These are phyloP conservation scores for Zelleria hepariella DNA, from an alignment of 2,888 invertebrate genomes.

Conservation along the genomic window DNA sequence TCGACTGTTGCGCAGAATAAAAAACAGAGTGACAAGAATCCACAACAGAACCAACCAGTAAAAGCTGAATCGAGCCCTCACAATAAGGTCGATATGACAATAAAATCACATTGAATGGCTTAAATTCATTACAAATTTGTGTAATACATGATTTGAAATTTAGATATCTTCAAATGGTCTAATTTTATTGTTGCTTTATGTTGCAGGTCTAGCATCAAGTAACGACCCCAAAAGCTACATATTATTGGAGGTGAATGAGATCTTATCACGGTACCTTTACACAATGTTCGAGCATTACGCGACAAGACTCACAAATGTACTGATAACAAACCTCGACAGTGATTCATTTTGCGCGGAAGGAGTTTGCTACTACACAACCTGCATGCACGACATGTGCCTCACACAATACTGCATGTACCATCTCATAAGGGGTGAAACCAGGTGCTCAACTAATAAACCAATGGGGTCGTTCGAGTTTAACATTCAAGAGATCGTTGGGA, in stretches of 20 bases:
- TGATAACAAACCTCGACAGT: slow-evolving; percentile 29
- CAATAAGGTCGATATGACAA: slow-evolving; percentile 23
- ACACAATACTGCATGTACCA: slow-evolving; percentile 34
- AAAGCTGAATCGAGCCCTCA: slow-evolving; percentile 14
- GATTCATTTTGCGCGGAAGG: slow-evolving; percentile 35
- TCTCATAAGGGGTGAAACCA: slow-evolving; percentile 28
- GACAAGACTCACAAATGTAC: slow-evolving; percentile 32
- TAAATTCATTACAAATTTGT: too few species aligned
- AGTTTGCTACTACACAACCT: slow-evolving; percentile 36
- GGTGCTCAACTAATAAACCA: slow-evolving; percentile 23
- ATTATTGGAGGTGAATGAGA: slow-evolving; percentile 19
- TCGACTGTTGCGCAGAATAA: slow-evolving; percentile 32
- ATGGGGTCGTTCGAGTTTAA: slow-evolving; percentile 13
- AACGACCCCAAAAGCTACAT: slow-evolving; percentile 10
- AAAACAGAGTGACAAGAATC: slow-evolving; percentile 12
- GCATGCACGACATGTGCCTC: slow-evolving; percentile 26
- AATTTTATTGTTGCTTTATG: slow-evolving; percentile 4
- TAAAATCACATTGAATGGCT: too few species aligned
- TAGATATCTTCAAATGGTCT: too few species aligned
- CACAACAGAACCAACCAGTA: slow-evolving; percentile 1
- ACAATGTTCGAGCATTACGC: slow-evolving; percentile 30
- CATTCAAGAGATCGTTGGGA: slow-evolving; percentile 14
- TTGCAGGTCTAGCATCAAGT: slow-evolving; percentile 23
- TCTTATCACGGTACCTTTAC: slow-evolving; percentile 26
- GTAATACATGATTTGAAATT: too few species aligned